Percentiles rank a stretch among this genome's conserved stretches.
These are phyloP conservation scores for Adineta ricciae DNA, from an alignment of 2,888 invertebrate species.

Conservation along the genomic window DNA sequence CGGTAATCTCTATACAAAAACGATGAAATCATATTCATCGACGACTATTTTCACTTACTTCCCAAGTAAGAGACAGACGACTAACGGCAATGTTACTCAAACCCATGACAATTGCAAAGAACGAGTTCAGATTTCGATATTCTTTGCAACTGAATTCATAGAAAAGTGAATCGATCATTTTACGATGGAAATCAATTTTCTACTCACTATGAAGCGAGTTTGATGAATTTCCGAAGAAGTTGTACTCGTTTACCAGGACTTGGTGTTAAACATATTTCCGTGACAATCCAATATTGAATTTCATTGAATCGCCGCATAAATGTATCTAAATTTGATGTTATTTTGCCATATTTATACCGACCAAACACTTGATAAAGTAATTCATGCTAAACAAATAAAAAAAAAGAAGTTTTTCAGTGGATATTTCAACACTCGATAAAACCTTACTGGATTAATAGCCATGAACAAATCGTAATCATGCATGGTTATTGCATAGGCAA, in stretches of 20 bases:
- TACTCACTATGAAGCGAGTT: conserved; percentile 67
- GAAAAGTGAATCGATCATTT: conserved; percentile 16
- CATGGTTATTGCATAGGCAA: conserved; percentile 67
- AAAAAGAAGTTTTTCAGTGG: too few relatives aligned
- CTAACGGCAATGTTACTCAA: conserved; percentile 70
- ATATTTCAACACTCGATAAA: background rate
- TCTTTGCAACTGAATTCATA: conserved; percentile 62
- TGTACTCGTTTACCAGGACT: conserved; percentile 65
- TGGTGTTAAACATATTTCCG: conserved; percentile 65
- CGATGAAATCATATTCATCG: background rate
- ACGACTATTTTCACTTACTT: conserved; percentile 41
- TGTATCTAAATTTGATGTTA: conserved; percentile 69
- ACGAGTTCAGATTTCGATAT: conserved; percentile 69
- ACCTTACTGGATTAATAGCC: conserved; percentile 62
- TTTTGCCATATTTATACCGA: conserved; percentile 54
- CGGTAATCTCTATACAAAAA: conserved; percentile 56
- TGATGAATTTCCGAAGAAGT: conserved; percentile 70
- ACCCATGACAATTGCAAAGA: conserved; percentile 74
- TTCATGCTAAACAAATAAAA: conserved; percentile 55
- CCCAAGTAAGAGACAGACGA: conserved; percentile 67
- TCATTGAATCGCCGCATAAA: conserved; percentile 69
- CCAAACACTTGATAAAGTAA: conserved; percentile 68
- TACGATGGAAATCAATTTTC: background rate
- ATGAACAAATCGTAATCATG: conserved; percentile 72
- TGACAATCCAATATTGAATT: conserved; percentile 73